Base-by-base conservation (phyloP, 2,113 vertebrate species). In the Progne subis region DNA sequence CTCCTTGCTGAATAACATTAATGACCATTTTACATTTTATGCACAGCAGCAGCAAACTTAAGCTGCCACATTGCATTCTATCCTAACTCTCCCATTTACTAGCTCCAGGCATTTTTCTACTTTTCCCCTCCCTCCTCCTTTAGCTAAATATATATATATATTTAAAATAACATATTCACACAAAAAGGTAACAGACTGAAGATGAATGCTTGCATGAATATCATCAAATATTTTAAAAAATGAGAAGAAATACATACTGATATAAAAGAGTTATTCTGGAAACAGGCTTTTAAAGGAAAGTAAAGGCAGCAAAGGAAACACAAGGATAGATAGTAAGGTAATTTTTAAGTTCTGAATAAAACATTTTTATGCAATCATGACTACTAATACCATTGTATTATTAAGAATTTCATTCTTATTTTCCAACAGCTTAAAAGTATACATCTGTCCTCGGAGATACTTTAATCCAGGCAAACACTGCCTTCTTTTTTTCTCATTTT, bases 1-100 rank as follows among this genome's bases (percentile, higher is more conserved):
- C 29, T 95, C 75, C 57, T 52, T 37, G 82, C 47, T 81, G 80
- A 92, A 83, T 92, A 95, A 71, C 11, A 81, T 86, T 95, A 94
- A 94, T 26, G 93, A 88, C 41, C 60, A 39, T 67, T 96, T 95
- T 83, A 86, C 19, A 92, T 86, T 47, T 71, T 52, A 78, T 5
- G 5, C 59, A 81, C 8, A 70, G 64, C 44, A 88, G 75, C 55
- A 92, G 37, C 17, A 93, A 94, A 94, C 52, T 91, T 91, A 63
- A 85, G 44, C 63, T 96, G 93, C 76, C 92, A 93, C 44, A 63
- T 18, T 85, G 29, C 23, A 83, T 95, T 94, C 82, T 70, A 3
- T 81, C 44, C 10, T 78, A 75, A 59, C 15, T 91, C 50, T 41
- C n/a, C 44, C 11, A 9, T 55, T 81, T 69, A n/a, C 12, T 70